A percentile compares a stretch with the other conserved stretches of the same genome.
Conservation (phyloP, 2,113 vertebrate genomes). For the Irena cyanogastra region DNA sequence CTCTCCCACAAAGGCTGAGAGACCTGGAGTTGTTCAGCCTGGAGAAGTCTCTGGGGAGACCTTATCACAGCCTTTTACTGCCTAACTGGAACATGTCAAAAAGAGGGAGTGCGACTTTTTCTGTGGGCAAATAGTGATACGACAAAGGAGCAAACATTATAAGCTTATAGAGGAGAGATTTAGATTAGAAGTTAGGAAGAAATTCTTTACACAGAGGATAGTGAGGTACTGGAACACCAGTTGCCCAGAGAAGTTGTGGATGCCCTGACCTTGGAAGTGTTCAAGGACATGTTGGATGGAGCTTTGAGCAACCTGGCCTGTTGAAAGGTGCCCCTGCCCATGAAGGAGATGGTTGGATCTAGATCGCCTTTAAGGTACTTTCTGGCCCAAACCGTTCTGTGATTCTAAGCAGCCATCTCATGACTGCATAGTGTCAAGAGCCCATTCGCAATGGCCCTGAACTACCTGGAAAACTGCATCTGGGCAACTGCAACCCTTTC, state of each 20-base stretch:
- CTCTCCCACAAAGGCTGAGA: not conserved
- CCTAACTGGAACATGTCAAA: not conserved
- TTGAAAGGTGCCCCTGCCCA: not conserved
- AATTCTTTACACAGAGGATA: not conserved
- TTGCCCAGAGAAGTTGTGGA: not conserved
- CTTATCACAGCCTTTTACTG: not conserved
- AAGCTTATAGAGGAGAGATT: not conserved
- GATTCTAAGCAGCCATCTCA: not conserved
- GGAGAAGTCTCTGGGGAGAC: not conserved
- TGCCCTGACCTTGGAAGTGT: too few relatives aligned
- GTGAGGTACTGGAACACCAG: not conserved
- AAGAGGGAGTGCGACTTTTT: not conserved
- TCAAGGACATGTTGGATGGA: accelerated
- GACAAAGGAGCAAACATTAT: not conserved
- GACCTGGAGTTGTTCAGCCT: not conserved
- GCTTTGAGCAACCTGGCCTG: not conserved
- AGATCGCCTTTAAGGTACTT: not conserved
- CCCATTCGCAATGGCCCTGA: accelerated
- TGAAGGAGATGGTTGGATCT: not conserved
- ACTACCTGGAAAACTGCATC: not conserved
- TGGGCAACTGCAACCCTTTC: not conserved
- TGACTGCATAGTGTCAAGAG: not conserved
- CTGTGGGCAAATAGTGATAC: not conserved
- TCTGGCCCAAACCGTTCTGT: not conserved
- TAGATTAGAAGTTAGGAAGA: not conserved